A percentile compares a stretch with the other conserved stretches of the same genome.
phyloP scores from a whole-genome alignment of 2,797 vertebrate species.

The Tenualosa ilisha region DNA sequence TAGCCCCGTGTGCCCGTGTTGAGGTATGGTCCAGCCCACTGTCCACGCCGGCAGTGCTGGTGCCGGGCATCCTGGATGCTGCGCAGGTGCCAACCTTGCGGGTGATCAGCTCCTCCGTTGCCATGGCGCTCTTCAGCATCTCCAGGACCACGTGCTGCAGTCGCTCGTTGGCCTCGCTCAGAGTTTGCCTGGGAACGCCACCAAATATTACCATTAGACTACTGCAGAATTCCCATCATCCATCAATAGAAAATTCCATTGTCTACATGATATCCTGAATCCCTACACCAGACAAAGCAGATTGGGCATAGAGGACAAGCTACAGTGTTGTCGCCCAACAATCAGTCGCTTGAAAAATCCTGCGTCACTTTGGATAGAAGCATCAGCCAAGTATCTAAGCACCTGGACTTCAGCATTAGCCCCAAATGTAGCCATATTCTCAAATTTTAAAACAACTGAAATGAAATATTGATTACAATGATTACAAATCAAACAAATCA shows the following conservation, averaged over 20 bases:
- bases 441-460: too few species aligned
- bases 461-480: too few species aligned
- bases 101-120: constrained; percentile 82
- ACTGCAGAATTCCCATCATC: not conserved
- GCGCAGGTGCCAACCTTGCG: constrained; percentile 73
- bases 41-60: constrained; percentile 49
- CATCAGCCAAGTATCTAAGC: too few species aligned
- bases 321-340: too few species aligned
- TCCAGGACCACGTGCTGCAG: constrained; percentile 82
- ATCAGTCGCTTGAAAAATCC: too few species aligned
- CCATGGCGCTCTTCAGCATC: constrained; percentile 73
- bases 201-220: not conserved
- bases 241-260: not conserved
- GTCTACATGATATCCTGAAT: not conserved
- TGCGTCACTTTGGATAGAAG: too few species aligned
- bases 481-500: too few species aligned
- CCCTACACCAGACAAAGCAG: too few species aligned
- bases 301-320: too few species aligned
- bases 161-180: constrained; percentile 77
- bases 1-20: constrained; percentile 44
- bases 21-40: constrained; percentile 24
- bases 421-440: too few species aligned
- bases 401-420: too few species aligned
- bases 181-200: constrained; percentile 67
- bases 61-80: constrained; percentile 44